A percentile compares a stretch with the other conserved stretches of the same genome.
phyloP scores from a whole-genome alignment of 2,113 vertebrate species.

The Lepus americanus region DNA sequence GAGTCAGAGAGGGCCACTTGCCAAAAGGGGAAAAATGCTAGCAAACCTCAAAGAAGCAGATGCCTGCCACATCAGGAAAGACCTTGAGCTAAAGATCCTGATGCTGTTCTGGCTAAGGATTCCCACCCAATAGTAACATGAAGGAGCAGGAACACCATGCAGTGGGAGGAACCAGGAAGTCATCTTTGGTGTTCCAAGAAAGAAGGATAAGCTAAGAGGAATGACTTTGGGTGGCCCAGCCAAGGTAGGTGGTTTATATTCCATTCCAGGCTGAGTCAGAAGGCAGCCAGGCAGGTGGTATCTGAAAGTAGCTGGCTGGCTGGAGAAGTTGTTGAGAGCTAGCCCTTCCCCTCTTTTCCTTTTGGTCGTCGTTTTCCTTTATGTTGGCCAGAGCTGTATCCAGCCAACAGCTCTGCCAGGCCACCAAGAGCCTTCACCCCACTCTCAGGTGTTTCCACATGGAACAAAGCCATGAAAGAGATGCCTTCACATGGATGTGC shows the following conservation, averaged over 20 bases:
- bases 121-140: not conserved
- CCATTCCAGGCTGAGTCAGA: not conserved
- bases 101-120: not conserved
- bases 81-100: conserved; percentile 13
- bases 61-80: not conserved
- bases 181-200: not conserved
- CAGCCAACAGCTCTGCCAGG: not conserved
- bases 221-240: conserved; percentile 17
- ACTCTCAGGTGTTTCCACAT: not conserved
- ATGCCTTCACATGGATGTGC: not conserved
- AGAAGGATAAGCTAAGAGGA: not conserved
- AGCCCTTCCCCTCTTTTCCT: not conserved
- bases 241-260: conserved; percentile 22
- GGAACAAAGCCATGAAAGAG: not conserved
- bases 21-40: not conserved
- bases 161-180: conserved; percentile 45
- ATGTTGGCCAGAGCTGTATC: not conserved
- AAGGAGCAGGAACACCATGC: not conserved
- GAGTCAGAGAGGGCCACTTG: not conserved
- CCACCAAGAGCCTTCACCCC: not conserved
- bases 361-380: not conserved
- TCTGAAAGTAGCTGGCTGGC: not conserved
- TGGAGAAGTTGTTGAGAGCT: not conserved
- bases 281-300: not conserved
- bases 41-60: not conserved